phyloP scores from a whole-genome alignment of 2,888 invertebrate species.

The Himalopsyche anomala region DNA sequence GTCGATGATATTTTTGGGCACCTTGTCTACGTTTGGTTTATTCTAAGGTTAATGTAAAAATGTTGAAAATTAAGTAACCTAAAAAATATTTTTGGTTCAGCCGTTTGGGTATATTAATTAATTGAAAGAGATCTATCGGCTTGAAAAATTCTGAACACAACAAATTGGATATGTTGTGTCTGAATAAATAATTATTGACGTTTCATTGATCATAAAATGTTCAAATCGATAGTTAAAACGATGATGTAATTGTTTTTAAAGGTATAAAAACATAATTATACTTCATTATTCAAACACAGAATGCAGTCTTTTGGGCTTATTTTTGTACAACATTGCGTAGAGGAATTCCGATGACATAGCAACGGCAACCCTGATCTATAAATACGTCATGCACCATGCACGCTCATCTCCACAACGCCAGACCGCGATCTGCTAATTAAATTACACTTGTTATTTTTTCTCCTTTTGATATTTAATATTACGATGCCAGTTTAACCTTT shows the following conservation, averaged over 20 bases:
- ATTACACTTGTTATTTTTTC: slow-evolving; percentile 34
- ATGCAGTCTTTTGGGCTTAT: neutral
- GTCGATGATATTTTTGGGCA: too few relatives aligned
- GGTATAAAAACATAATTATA: neutral
- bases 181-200: too few relatives aligned
- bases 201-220: too few relatives aligned
- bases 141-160: too few relatives aligned
- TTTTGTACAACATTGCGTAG: neutral
- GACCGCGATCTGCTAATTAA: slow-evolving; percentile 3
- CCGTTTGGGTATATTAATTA: too few relatives aligned
- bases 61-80: too few relatives aligned
- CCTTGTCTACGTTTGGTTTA: too few relatives aligned
- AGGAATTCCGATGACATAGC: neutral
- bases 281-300: neutral
- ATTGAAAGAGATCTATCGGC: too few relatives aligned
- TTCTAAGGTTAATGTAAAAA: too few relatives aligned
- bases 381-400: slow-evolving; percentile 27
- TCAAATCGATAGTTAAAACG: neutral
- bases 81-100: too few relatives aligned
- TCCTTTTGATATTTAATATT: neutral
- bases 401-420: slow-evolving; percentile 7
- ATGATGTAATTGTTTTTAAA: neutral
- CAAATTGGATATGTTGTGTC: too few relatives aligned
- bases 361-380: slow-evolving; percentile 25
- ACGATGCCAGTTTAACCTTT: slow-evolving; percentile 12